These are phyloP conservation scores for Drosophila neotestacea DNA, from an alignment of 2,888 invertebrate genomes.

Conservation along the genomic window DNA sequence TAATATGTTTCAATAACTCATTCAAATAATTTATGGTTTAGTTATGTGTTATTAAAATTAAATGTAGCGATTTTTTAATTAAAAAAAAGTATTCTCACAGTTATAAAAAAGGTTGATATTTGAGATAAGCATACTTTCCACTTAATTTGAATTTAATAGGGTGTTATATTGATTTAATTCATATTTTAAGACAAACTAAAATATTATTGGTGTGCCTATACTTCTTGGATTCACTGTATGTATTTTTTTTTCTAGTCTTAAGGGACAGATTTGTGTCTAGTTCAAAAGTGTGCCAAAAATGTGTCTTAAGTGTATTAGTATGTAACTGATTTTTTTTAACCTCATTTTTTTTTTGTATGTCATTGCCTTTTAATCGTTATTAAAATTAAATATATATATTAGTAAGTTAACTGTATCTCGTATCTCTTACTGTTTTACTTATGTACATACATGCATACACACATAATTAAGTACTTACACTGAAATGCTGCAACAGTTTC, in stretches of 20 bases:
- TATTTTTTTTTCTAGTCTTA: constrained; percentile 43
- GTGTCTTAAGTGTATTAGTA: constrained; percentile 47
- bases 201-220: no score
- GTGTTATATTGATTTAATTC: no score
- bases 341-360: constrained; percentile 23
- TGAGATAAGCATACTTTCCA: no score
- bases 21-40: no score
- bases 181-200: no score
- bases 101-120: no score
- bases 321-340: constrained; percentile 34
- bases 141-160: no score
- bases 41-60: no score
- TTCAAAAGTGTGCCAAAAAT: constrained; percentile 54
- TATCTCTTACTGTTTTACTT: constrained; percentile 37
- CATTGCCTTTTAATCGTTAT: constrained; percentile 43
- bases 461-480: not conserved
- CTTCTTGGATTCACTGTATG: not conserved
- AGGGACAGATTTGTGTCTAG: constrained; percentile 52
- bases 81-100: no score
- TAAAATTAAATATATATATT: constrained; percentile 36
- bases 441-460: constrained; percentile 42
- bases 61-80: no score
- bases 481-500: constrained; percentile 42
- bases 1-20: no score
- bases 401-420: constrained; percentile 16